Conservation (phyloP, 2,888 invertebrate genomes). For the Peribatodes rhomboidaria region DNA sequence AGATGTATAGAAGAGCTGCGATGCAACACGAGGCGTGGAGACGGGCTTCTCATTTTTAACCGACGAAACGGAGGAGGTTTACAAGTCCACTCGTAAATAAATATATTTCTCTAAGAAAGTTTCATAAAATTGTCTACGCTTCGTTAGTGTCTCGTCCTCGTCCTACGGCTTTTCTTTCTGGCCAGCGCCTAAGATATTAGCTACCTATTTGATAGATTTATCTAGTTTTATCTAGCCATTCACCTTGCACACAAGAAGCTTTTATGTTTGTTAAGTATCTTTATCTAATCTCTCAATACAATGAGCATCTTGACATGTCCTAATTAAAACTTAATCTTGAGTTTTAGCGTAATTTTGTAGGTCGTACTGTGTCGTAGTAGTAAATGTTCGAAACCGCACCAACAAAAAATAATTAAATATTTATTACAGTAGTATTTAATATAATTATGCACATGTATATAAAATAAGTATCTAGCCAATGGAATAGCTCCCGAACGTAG, state of each 20-base stretch:
- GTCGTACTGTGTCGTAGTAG: background rate
- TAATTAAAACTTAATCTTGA: conserved; percentile 31
- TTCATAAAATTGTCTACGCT: too few species aligned
- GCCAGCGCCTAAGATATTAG: too few species aligned
- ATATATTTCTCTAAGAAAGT: too few species aligned
- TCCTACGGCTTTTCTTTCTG: too few species aligned
- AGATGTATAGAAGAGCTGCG: too few species aligned
- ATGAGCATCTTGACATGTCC: conserved; percentile 40
- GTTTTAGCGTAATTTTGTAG: conserved; percentile 19
- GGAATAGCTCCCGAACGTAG: background rate
- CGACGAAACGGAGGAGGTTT: too few species aligned
- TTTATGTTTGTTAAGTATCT: conserved; percentile 21
- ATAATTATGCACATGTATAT: too few species aligned
- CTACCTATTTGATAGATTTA: conserved; percentile 11
- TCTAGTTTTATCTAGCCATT: conserved; percentile 28
- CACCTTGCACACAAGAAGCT: conserved; percentile 36
- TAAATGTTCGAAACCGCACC: background rate
- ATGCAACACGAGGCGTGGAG: too few species aligned
- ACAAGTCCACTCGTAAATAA: too few species aligned
- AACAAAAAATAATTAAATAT: background rate
- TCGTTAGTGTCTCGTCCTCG: too few species aligned
- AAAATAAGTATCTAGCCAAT: background rate
- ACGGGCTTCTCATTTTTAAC: too few species aligned
- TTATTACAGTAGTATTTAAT: too few species aligned
- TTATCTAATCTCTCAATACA: conserved; percentile 37